A percentile compares a stretch with the other conserved stretches of the same genome.
phyloP scores from a whole-genome alignment of 23 tunicate genomes.

The Pegea sp. region DNA sequence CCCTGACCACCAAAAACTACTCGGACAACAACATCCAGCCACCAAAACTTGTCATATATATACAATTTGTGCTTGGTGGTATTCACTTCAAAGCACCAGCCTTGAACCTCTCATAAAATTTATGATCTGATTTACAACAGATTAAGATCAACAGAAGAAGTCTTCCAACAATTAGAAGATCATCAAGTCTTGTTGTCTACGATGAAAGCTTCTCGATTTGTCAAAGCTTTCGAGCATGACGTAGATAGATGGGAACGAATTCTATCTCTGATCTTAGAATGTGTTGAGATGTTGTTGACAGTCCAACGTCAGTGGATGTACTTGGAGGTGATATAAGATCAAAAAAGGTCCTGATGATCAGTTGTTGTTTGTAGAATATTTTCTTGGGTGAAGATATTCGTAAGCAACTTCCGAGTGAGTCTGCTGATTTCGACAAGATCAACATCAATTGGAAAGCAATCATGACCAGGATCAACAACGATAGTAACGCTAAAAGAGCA shows the following conservation, averaged over 20 bases:
- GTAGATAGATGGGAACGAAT: constrained; percentile 87
- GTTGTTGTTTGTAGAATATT: too few species aligned
- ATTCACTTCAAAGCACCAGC: too few species aligned
- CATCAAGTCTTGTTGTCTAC: constrained; percentile 92
- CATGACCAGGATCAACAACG: constrained; percentile 75
- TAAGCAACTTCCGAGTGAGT: constrained; percentile 91
- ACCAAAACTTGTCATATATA: too few species aligned
- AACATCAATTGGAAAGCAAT: constrained; percentile 69
- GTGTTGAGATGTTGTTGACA: constrained; percentile 84
- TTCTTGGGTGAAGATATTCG: constrained; percentile 97
- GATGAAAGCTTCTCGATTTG: constrained; percentile 88
- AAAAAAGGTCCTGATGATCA: neutral
- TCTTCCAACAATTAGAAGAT: constrained; percentile 88
- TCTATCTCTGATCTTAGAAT: constrained; percentile 70
- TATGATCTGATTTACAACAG: constrained; percentile 11
- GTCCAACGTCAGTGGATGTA: constrained; percentile 99
- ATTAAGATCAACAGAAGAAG: constrained; percentile 74
- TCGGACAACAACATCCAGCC: too few species aligned
- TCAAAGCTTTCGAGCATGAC: constrained; percentile 77
- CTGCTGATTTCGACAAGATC: constrained; percentile 86
- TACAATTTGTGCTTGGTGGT: too few species aligned
- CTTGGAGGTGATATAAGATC: constrained; percentile 35
- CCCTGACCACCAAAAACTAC: too few species aligned
- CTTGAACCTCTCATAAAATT: too few species aligned
- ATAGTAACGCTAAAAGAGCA: constrained; percentile 74